Percentiles rank a stretch among this genome's conserved stretches.
Evolutionary conservation across 2,888 invertebrate species (phyloP).

Genomic region (Drosophila subsilvestris): DNA sequence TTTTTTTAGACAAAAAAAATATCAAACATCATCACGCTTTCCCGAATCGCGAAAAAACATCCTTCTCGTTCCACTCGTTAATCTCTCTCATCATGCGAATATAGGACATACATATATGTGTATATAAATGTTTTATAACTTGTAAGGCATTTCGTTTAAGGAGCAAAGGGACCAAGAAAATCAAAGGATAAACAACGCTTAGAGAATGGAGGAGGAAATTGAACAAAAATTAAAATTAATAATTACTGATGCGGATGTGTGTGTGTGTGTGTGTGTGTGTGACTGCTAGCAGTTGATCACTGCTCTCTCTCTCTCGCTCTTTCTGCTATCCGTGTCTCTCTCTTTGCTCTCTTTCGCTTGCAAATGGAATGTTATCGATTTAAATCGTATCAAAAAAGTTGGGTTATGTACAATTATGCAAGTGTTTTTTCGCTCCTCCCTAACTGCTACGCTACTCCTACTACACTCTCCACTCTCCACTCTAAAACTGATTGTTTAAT

Average conservation of each 20-base stretch:
- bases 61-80: constrained; percentile 32
- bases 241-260: constrained; percentile 80
- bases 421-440: constrained; percentile 15
- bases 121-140: constrained; percentile 28
- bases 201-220: constrained; percentile 25
- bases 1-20: constrained; percentile 49
- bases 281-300: constrained; percentile 71
- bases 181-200: constrained; percentile 8
- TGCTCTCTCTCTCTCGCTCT: constrained; percentile 18
- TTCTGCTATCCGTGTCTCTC: constrained; percentile 10
- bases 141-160: constrained; percentile 33
- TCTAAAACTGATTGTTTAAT: constrained; percentile 38
- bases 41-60: not conserved
- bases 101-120: constrained; percentile 19
- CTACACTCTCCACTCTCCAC: constrained; percentile 3
- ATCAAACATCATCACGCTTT: constrained; percentile 65
- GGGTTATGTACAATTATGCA: constrained; percentile 67
- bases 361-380: constrained; percentile 69
- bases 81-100: constrained; percentile 25
- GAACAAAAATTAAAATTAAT: constrained; percentile 77
- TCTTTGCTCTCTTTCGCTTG: constrained; percentile 27
- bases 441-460: constrained; percentile 20
- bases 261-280: constrained; percentile 50
- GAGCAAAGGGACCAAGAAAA: constrained; percentile 33
- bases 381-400: constrained; percentile 48